Conservation (phyloP, 30 jellyfish, hydroid and myxozoan genomes). For the Cassiopea andromeda region DNA sequence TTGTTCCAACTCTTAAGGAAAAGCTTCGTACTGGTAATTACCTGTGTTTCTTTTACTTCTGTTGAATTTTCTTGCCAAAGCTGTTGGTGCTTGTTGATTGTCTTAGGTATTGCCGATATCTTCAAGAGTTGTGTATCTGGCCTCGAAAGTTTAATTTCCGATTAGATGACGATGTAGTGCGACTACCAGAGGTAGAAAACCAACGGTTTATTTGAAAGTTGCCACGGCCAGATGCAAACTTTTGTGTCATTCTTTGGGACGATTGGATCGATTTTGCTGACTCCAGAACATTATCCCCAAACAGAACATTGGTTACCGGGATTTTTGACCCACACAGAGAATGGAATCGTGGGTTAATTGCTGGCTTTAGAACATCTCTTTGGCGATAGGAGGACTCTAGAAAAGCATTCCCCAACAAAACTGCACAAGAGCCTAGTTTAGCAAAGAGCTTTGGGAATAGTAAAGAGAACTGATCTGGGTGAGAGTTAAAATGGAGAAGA, state of each 20-base stretch:
- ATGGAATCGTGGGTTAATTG: too few species aligned
- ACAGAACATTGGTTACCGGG: too few species aligned
- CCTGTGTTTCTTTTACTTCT: not conserved
- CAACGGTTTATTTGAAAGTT: not conserved
- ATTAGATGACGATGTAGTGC: not conserved
- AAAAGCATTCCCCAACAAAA: too few species aligned
- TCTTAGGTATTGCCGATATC: not conserved
- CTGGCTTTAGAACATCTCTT: too few species aligned
- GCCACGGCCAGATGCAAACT: not conserved
- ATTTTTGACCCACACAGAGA: too few species aligned
- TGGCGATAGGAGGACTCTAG: too few species aligned
- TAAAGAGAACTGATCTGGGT: too few species aligned
- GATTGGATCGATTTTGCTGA: not conserved
- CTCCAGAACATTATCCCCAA: too few species aligned
- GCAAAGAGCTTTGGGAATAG: too few species aligned
- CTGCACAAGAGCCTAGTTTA: too few species aligned
- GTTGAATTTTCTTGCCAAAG: not conserved
- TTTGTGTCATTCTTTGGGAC: not conserved
- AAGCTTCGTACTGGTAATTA: not conserved
- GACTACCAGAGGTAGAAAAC: not conserved
- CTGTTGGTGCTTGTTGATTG: not conserved
- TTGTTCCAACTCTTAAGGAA: not conserved
- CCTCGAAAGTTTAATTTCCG: not conserved
- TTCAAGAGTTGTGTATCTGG: not conserved
- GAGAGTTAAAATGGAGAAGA: too few species aligned